A percentile compares a stretch with the other conserved stretches of the same genome.
phyloP scores from a whole-genome alignment of 2,888 invertebrate genomes.

The Lapara coniferarum region DNA sequence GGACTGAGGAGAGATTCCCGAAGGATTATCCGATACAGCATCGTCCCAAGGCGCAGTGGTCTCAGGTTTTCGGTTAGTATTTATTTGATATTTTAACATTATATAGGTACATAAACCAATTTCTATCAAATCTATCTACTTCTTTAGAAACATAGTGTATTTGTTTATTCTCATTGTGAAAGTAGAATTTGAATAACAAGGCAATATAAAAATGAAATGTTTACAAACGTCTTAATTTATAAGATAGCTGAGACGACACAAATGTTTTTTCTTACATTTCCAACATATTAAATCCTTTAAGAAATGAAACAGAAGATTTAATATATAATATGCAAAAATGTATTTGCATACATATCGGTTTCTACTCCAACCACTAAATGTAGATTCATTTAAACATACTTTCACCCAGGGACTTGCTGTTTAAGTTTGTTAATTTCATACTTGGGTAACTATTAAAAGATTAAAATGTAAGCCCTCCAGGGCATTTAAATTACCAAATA shows the following conservation, averaged over 20 bases:
- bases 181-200: too few relatives aligned
- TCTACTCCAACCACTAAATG: too few relatives aligned
- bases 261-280: background rate
- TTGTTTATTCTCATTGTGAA: too few relatives aligned
- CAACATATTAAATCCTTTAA: background rate
- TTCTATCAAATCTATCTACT: too few relatives aligned
- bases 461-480: too few relatives aligned
- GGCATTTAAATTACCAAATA: too few relatives aligned
- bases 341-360: background rate
- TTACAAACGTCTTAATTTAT: background rate
- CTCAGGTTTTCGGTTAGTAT: conserved; percentile 93
- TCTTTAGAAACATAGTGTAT: too few relatives aligned
- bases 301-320: background rate
- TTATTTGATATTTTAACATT: background rate
- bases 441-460: too few relatives aligned
- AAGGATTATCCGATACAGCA: conserved; percentile 93
- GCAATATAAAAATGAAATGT: background rate
- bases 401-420: too few relatives aligned
- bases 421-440: too few relatives aligned
- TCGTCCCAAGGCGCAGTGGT: conserved; percentile 96
- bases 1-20: conserved; percentile 94
- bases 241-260: background rate
- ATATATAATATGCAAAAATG: background rate
- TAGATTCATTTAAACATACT: too few relatives aligned
- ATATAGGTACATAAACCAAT: too few relatives aligned